These are phyloP conservation scores for Echiichthys vipera DNA, from an alignment of 2,797 vertebrate species.

Conservation along the genomic window DNA sequence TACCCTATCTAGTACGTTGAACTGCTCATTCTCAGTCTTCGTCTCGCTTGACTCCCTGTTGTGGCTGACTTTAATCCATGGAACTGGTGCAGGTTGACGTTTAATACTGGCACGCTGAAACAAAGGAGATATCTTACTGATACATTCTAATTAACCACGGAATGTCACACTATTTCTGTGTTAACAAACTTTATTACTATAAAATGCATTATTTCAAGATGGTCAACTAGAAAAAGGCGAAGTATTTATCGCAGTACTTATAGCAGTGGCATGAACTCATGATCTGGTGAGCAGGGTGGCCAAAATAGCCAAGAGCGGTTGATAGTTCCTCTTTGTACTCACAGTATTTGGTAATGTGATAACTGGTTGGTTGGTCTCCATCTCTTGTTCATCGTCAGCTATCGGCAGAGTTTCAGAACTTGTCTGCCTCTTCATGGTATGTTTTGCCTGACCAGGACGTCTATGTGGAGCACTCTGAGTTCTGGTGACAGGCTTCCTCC, in stretches of 20 bases:
- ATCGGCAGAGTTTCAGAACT: conserved; percentile 75
- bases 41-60: conserved; percentile 70
- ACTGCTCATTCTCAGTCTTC: conserved; percentile 69
- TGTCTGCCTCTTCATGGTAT: conserved; percentile 69
- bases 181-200: neutral
- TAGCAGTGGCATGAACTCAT: neutral
- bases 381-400: conserved; percentile 24
- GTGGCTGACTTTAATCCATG: conserved; percentile 79
- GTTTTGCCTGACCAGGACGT: conserved; percentile 64
- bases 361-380: conserved; percentile 24
- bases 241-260: neutral
- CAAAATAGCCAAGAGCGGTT: neutral
- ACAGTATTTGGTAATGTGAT: conserved; percentile 71
- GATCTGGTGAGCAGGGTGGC: neutral
- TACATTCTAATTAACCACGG: neutral
- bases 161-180: neutral
- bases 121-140: conserved; percentile 1
- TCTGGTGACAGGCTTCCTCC: conserved; percentile 83
- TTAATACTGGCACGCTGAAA: conserved; percentile 67
- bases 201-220: neutral
- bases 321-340: conserved; percentile 48
- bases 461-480: conserved; percentile 91
- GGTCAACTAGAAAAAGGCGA: neutral
- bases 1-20: conserved; percentile 81
- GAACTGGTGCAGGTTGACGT: conserved; percentile 74